phyloP scores from a whole-genome alignment of 37 sponge, comb jelly and placozoan genomes.

The Corticium candelabrum region DNA sequence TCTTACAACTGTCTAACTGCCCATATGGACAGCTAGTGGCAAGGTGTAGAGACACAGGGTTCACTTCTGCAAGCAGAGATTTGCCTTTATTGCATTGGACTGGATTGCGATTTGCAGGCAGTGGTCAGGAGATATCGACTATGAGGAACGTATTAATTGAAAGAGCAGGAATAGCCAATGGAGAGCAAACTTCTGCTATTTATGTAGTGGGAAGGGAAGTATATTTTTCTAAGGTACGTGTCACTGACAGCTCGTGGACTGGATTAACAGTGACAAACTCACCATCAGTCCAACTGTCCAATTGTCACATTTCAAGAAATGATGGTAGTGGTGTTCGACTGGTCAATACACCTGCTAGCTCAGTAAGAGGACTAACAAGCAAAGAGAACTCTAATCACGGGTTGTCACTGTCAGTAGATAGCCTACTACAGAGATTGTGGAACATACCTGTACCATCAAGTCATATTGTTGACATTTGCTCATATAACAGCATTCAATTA shows the following conservation, averaged over 20 bases:
- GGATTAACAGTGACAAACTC: neutral
- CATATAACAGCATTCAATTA: neutral
- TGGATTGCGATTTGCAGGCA: neutral
- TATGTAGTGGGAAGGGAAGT: neutral
- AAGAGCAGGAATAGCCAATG: neutral
- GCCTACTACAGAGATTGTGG: neutral
- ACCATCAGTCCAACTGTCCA: neutral
- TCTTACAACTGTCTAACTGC: neutral
- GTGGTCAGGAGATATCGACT: neutral
- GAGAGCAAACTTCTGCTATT: neutral
- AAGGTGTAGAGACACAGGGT: too few species aligned
- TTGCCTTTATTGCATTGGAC: neutral
- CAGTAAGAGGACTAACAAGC: neutral
- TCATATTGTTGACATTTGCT: constrained; percentile 1
- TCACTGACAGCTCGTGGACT: neutral
- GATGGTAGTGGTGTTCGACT: neutral
- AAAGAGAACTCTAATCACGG: neutral
- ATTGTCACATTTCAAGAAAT: neutral
- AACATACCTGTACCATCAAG: neutral
- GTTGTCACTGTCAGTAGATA: neutral
- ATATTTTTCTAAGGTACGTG: neutral
- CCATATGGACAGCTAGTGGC: neutral
- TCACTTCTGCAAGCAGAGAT: neutral
- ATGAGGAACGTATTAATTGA: neutral
- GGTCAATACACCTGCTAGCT: neutral